Conservation (phyloP, 2,888 invertebrate genomes). For the Drosophila ustulata region DNA sequence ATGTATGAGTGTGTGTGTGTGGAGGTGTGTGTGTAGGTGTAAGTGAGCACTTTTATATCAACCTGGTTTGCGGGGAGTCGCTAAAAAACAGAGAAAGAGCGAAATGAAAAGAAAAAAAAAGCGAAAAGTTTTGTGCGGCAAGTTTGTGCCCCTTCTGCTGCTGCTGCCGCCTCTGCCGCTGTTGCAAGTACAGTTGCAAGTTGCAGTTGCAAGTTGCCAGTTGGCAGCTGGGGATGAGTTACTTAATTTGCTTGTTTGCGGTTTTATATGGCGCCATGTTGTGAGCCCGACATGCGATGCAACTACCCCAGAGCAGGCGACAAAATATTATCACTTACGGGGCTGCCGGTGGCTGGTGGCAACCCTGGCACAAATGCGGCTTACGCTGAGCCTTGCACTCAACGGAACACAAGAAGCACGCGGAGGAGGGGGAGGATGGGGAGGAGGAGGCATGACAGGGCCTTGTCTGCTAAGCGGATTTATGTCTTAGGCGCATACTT, state of each 20-base stretch:
- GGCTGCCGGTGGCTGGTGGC: constrained; percentile 11
- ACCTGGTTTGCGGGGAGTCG: constrained; percentile 10
- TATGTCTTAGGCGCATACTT: constrained; percentile 42
- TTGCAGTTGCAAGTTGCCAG: constrained; percentile 19
- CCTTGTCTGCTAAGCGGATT: constrained; percentile 47
- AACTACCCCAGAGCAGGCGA: constrained; percentile 2
- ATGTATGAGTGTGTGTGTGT: constrained; percentile 5
- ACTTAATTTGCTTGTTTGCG: constrained; percentile 68
- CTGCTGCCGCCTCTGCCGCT: not conserved
- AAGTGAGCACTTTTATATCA: constrained; percentile 23
- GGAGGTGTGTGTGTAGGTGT: not conserved
- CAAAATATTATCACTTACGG: constrained; percentile 37
- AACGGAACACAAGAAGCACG: not conserved
- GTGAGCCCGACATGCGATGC: constrained; percentile 11
- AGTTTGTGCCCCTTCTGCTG: constrained; percentile 41
- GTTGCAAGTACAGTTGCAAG: constrained; percentile 24
- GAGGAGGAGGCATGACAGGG: not conserved
- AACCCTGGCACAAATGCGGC: constrained; percentile 46
- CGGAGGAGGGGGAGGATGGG: not conserved
- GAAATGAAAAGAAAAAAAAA: not conserved
- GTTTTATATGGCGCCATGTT: constrained; percentile 30
- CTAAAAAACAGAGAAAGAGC: not conserved
- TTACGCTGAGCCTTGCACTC: constrained; percentile 28
- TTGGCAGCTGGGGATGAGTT: constrained; percentile 48
- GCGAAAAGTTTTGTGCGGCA: constrained; percentile 52